Evolutionary conservation across 2,797 vertebrate genomes (phyloP).

Genomic region (Poecile montanus): DNA sequence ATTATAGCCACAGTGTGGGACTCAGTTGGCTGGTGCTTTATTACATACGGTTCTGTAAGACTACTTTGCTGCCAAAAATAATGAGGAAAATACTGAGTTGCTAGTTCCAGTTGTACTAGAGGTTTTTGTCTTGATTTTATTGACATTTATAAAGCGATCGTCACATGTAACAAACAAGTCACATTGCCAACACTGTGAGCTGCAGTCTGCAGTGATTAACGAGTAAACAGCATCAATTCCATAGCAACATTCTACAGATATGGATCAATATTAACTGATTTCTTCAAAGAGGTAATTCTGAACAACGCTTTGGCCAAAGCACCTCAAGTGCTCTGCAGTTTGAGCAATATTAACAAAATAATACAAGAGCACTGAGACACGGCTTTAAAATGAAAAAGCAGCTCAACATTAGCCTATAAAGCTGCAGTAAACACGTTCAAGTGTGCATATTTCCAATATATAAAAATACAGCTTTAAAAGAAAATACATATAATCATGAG

Average conservation of each 20-base stretch:
- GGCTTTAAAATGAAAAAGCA: background rate
- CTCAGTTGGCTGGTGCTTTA: conserved; percentile 59
- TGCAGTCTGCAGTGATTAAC: conserved; percentile 69
- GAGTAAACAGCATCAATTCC: conserved; percentile 64
- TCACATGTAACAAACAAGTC: conserved; percentile 65
- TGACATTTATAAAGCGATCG: conserved; percentile 70
- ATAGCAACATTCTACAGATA: background rate
- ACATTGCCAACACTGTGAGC: conserved; percentile 49
- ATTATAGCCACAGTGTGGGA: conserved; percentile 66
- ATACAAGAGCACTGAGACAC: background rate
- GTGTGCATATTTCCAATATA: background rate
- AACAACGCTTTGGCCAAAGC: background rate
- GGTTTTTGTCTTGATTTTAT: conserved; percentile 72
- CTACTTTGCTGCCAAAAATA: conserved; percentile 61
- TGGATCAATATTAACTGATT: background rate
- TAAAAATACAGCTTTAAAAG: background rate
- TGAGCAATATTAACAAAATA: background rate
- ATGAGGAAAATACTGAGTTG: conserved; percentile 68
- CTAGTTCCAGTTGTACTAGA: conserved; percentile 64
- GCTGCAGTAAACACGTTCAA: background rate
- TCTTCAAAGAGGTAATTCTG: background rate
- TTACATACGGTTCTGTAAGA: conserved; percentile 24
- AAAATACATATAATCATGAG: background rate
- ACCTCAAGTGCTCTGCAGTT: background rate
- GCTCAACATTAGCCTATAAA: background rate